These are phyloP conservation scores for Saguinus imperator DNA, from an alignment of 2,113 vertebrate genomes.

Conservation along the genomic window DNA sequence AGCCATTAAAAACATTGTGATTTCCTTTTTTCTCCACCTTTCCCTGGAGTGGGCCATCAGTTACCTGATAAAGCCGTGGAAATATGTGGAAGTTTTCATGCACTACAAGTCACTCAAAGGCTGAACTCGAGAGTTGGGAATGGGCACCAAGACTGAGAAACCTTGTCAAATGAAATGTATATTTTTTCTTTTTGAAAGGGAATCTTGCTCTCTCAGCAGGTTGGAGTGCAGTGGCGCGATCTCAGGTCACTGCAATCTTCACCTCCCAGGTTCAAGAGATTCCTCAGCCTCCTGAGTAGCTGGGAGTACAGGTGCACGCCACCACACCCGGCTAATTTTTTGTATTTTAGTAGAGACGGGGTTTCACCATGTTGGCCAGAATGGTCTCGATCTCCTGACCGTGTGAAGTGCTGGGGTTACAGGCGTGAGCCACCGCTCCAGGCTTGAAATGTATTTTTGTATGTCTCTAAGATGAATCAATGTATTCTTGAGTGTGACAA, in stretches of 20 bases:
- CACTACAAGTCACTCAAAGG: not conserved
- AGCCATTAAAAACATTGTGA: not conserved
- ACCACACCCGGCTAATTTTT: no score
- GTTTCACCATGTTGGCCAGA: no score
- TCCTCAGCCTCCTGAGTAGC: no score
- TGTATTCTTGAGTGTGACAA: not conserved
- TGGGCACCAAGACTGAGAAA: not conserved
- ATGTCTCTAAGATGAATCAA: not conserved
- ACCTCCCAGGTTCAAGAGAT: no score
- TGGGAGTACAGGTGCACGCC: no score
- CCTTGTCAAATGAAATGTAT: not conserved
- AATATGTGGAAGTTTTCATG: not conserved
- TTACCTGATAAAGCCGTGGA: not conserved
- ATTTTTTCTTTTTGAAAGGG: not conserved
- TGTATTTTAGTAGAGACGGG: no score
- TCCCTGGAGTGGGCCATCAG: not conserved
- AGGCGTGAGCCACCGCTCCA: no score
- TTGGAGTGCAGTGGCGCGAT: no score
- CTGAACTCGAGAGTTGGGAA: not conserved
- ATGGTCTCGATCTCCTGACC: no score
- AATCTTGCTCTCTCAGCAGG: no score
- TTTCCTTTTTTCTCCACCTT: not conserved
- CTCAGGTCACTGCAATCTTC: no score
- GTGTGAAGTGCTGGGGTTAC: no score
- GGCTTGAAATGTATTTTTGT: not conserved